These are phyloP conservation scores for Homarus americanus DNA, from an alignment of 1,140 invertebrate species.

Conservation along the genomic window DNA sequence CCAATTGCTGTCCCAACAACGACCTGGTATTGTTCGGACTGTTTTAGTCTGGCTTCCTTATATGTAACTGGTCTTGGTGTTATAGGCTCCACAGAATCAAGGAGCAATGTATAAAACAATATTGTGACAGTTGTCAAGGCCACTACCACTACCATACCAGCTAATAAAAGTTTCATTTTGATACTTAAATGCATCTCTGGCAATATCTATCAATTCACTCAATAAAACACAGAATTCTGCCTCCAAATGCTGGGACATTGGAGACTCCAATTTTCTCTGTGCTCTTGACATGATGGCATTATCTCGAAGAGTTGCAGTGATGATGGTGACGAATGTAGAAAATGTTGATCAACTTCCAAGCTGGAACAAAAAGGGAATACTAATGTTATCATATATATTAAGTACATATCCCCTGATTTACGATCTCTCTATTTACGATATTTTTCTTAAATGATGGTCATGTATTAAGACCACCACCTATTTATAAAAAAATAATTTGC, in stretches of 20 bases:
- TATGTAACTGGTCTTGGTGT: constrained; percentile 6
- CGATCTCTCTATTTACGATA: no score
- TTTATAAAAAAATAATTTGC: no score
- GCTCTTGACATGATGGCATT: neutral
- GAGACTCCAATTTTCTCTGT: neutral
- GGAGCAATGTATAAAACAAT: constrained; percentile 17
- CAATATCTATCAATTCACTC: neutral
- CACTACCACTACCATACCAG: constrained; percentile 15
- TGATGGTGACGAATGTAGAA: no score
- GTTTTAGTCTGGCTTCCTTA: neutral
- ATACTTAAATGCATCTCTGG: neutral
- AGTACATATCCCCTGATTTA: no score
- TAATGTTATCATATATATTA: no score
- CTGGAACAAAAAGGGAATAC: no score
- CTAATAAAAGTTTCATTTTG: neutral
- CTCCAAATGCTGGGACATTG: neutral
- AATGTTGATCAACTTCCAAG: no score
- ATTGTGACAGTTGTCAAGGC: neutral
- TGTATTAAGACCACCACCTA: no score
- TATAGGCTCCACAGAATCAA: neutral
- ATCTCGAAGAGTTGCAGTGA: no score
- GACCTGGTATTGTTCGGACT: neutral
- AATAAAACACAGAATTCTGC: neutral
- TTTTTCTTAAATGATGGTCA: no score
- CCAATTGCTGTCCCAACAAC: constrained; percentile 43